Conservation (phyloP, 2,113 vertebrate species). For the Aegotheles bennettii region DNA sequence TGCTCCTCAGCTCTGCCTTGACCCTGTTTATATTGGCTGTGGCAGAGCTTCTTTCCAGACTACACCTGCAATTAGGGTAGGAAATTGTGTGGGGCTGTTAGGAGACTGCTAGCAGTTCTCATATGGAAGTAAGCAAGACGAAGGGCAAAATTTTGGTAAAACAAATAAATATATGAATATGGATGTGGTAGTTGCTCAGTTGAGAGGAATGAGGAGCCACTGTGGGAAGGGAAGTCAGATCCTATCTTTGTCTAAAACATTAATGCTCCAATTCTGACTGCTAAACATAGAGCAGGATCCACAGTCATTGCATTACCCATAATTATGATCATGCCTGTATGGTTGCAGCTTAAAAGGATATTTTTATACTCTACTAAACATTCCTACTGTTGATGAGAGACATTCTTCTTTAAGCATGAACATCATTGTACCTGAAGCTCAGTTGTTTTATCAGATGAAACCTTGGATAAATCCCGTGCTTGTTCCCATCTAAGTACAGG, state of each 20-base stretch:
- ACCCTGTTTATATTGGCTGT: not conserved
- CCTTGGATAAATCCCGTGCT: not conserved
- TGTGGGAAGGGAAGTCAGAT: slow-evolving; percentile 9
- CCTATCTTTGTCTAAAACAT: slow-evolving; percentile 2
- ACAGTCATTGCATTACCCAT: not conserved
- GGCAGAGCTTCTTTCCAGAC: not conserved
- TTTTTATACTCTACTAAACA: not conserved
- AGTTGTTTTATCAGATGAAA: not conserved
- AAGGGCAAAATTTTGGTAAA: not conserved
- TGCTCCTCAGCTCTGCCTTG: not conserved
- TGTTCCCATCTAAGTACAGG: not conserved
- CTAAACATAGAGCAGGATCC: not conserved
- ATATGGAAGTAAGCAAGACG: not conserved
- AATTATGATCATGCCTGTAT: not conserved
- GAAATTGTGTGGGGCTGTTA: not conserved
- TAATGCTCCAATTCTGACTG: not conserved
- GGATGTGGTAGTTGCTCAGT: not conserved
- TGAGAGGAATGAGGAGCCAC: not conserved
- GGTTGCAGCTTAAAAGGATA: not conserved
- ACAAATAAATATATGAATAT: not conserved
- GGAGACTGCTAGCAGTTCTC: not conserved
- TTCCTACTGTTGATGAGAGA: not conserved
- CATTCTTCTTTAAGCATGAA: not conserved
- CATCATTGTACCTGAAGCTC: not conserved
- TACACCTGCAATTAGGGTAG: not conserved